These are phyloP conservation scores for Tachina fera DNA, from an alignment of 2,888 invertebrate genomes.

Conservation along the genomic window DNA sequence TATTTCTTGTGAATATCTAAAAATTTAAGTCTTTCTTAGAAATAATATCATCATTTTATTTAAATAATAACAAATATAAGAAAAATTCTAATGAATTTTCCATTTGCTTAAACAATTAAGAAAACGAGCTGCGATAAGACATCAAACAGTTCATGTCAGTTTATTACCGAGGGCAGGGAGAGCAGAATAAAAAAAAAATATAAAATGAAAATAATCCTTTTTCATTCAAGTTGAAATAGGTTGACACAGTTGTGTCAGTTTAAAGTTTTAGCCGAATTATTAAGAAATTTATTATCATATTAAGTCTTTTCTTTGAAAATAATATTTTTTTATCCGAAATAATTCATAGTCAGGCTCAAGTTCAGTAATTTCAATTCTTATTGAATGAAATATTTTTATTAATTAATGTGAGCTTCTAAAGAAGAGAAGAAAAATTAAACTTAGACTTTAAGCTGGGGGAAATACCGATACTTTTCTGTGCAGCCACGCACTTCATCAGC, in stretches of 20 bases:
- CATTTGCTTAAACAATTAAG: slow-evolving; percentile 44
- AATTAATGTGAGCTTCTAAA: no score
- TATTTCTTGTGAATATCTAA: background rate
- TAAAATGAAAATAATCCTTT: slow-evolving; percentile 13
- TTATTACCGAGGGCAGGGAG: background rate
- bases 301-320: background rate
- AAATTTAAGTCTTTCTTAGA: background rate
- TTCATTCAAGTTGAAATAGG: slow-evolving; percentile 12
- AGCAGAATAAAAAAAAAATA: background rate
- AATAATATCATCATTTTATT: slow-evolving; percentile 59
- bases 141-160: slow-evolving; percentile 23
- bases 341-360: no score
- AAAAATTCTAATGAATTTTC: slow-evolving; percentile 27
- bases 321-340: background rate
- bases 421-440: no score
- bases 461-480: no score
- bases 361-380: no score
- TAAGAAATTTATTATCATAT: slow-evolving; percentile 27
- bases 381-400: no score
- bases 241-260: slow-evolving; percentile 31
- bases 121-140: slow-evolving; percentile 11
- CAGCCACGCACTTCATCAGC: no score
- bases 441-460: no score
- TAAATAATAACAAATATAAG: background rate
- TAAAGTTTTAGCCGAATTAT: background rate